These are phyloP conservation scores for Hypomecis atomaria DNA, from an alignment of 2,888 invertebrate species.

Conservation along the genomic window DNA sequence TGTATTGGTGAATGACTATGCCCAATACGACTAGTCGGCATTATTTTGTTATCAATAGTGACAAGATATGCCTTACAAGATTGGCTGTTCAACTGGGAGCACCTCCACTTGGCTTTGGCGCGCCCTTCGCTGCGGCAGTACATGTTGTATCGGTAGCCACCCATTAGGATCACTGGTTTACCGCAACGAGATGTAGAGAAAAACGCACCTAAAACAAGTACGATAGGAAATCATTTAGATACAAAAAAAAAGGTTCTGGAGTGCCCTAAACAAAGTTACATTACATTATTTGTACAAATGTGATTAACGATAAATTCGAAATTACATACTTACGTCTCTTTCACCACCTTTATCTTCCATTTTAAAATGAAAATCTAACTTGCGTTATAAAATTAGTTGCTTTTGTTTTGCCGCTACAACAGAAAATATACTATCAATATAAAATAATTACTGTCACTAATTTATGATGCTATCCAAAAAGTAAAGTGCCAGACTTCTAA, in stretches of 20 bases:
- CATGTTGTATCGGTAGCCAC: slow-evolving; percentile 41
- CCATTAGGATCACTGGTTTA: slow-evolving; percentile 43
- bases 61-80: slow-evolving; percentile 53
- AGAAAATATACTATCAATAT: too few relatives aligned
- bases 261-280: too few relatives aligned
- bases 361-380: too few relatives aligned
- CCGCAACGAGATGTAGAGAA: slow-evolving; percentile 33
- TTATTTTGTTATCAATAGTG: slow-evolving; percentile 49
- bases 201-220: slow-evolving; percentile 1
- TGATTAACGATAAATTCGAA: background rate
- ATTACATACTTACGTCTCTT: background rate
- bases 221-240: background rate
- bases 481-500: too few relatives aligned
- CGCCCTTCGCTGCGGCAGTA: slow-evolving; percentile 47
- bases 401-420: too few relatives aligned
- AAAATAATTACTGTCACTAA: too few relatives aligned
- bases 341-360: too few relatives aligned
- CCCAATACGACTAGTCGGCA: slow-evolving; percentile 29
- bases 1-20: slow-evolving; percentile 13
- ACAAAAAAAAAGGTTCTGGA: too few relatives aligned
- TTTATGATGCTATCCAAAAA: too few relatives aligned
- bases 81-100: slow-evolving; percentile 47
- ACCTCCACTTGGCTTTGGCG: slow-evolving; percentile 49
- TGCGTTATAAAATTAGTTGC: too few relatives aligned
- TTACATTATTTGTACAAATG: background rate